Evolutionary conservation across 2,888 invertebrate genomes (phyloP).

Genomic region (Melanchra persicariae): DNA sequence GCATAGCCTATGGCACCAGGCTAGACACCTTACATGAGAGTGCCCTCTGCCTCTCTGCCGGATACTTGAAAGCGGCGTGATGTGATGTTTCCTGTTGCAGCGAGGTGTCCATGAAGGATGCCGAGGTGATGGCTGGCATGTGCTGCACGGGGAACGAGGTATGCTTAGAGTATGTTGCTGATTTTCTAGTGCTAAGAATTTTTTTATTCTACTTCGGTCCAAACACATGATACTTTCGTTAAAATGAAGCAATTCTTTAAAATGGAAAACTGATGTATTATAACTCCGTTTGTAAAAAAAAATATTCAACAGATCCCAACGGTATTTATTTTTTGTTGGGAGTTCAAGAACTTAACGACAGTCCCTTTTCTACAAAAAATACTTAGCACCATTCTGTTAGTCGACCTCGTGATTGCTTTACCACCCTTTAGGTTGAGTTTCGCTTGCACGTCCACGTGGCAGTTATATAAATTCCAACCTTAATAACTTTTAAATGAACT

Average conservation of each 20-base stretch:
- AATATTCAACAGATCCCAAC: not conserved
- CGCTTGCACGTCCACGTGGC: too few species aligned
- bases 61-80: not conserved
- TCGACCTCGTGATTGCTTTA: not conserved
- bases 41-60: too few species aligned
- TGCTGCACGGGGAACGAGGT: conserved; percentile 80
- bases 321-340: not conserved
- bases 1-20: not conserved
- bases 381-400: conserved; percentile 23
- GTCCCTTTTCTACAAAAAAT: not conserved
- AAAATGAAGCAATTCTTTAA: not conserved
- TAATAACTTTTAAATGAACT: not conserved
- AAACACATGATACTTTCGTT: conserved; percentile 69
- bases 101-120: conserved; percentile 78
- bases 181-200: conserved; percentile 14
- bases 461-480: too few species aligned
- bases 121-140: conserved; percentile 80
- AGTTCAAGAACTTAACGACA: not conserved
- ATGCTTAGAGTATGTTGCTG: conserved; percentile 22
- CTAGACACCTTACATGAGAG: not conserved
- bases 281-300: not conserved
- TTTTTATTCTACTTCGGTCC: conserved; percentile 70
- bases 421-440: not conserved
- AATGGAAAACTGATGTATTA: too few species aligned
- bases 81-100: conserved; percentile 68